Percentiles rank a stretch among this genome's conserved stretches.
Evolutionary conservation across 1,140 invertebrate species (phyloP).

Genomic region (Oscheius sp.): DNA sequence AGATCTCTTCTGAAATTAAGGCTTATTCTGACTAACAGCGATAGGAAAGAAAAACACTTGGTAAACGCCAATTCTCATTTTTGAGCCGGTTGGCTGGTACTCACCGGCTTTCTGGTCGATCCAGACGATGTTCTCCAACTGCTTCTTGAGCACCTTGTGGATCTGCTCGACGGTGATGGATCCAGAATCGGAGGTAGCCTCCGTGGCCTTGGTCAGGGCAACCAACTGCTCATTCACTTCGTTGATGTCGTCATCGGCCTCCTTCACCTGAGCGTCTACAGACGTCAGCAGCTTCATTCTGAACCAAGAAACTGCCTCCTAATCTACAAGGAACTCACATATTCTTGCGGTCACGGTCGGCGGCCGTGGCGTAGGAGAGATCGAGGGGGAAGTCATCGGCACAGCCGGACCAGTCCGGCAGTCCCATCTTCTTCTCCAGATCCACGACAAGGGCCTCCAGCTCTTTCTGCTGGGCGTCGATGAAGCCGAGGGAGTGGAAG

Average conservation of each 20-base stretch:
- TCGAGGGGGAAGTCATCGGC: neutral
- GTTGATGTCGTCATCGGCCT: neutral
- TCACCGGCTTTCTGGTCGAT: neutral
- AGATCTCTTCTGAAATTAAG: neutral
- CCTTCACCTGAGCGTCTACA: slow-evolving; percentile 7
- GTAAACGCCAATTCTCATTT: too few species aligned
- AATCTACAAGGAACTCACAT: neutral
- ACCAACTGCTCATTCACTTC: slow-evolving; percentile 2
- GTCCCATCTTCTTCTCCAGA: slow-evolving; percentile 9
- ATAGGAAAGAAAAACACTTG: too few species aligned
- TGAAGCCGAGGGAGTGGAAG: neutral
- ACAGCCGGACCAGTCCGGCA: slow-evolving; percentile 6
- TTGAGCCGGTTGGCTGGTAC: neutral
- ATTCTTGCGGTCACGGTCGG: neutral
- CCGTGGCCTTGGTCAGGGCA: neutral
- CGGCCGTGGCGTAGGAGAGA: neutral
- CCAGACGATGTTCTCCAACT: neutral
- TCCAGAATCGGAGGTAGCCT: neutral
- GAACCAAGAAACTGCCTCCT: neutral
- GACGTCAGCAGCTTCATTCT: slow-evolving; percentile 6
- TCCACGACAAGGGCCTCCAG: neutral
- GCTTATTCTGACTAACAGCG: too few species aligned
- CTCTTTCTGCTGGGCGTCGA: slow-evolving; percentile 8
- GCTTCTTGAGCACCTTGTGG: neutral
- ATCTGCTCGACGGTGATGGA: neutral